phyloP scores from a whole-genome alignment of 2,888 invertebrate genomes.

The Gonocerus acuteangulatus region DNA sequence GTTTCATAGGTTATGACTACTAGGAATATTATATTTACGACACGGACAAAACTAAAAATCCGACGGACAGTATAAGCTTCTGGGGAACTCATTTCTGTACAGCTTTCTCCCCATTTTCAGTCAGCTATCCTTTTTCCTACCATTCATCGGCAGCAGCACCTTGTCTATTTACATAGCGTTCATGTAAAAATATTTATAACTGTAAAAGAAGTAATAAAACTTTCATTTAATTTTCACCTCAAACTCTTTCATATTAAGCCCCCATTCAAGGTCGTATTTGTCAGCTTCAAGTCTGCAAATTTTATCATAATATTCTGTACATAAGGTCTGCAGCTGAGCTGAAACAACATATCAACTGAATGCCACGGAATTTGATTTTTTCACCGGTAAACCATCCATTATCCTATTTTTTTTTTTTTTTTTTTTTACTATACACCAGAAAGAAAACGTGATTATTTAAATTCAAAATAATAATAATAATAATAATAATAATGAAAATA shows the following conservation, averaged over 20 bases:
- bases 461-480: neutral
- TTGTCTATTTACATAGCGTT: slow-evolving; percentile 19
- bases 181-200: slow-evolving; percentile 11
- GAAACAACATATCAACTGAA: slow-evolving; percentile 29
- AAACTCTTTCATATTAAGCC: slow-evolving; percentile 57
- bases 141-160: slow-evolving; percentile 18
- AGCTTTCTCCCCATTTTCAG: slow-evolving; percentile 35
- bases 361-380: neutral
- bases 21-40: slow-evolving; percentile 3
- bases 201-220: slow-evolving; percentile 23
- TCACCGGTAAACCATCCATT: slow-evolving; percentile 5
- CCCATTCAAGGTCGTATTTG: slow-evolving; percentile 98
- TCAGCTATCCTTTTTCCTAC: slow-evolving; percentile 24
- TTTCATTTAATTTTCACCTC: slow-evolving; percentile 37
- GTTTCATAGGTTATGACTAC: slow-evolving; percentile 17
- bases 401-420: neutral
- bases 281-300: slow-evolving; percentile 88
- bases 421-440: no score
- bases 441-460: no score
- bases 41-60: slow-evolving; percentile 7
- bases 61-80: slow-evolving; percentile 27
- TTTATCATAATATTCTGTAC: slow-evolving; percentile 80
- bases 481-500: neutral
- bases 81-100: slow-evolving; percentile 35
- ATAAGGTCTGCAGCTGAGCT: slow-evolving; percentile 38